Base-by-base conservation (phyloP, 2,797 vertebrate species). In the Hydrocynus forskahlii region DNA sequence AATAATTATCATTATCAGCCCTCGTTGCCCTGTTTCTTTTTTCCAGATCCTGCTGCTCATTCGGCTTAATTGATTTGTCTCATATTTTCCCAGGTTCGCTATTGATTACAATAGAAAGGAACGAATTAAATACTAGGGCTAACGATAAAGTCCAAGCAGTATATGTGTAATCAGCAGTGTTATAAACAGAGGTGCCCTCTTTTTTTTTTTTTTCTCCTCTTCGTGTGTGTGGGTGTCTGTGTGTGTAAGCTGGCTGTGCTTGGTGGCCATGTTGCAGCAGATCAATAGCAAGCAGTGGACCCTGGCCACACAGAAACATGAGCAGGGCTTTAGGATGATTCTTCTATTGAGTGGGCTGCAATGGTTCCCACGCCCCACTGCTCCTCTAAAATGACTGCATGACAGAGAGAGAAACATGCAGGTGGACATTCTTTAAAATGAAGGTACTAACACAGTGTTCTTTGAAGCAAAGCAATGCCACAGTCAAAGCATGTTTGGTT, bases 181-280 rank as follows among this genome's bases (percentile, higher is more conserved):
- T 35, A 7, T 19, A 60, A 68, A 59, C 45, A 73, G 19, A 78
- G 35, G 57, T n/a, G 1, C 60, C 13, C 50, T 2, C 35, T 29
- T 3, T 14, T 21, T 5, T 59, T 2, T 60, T 8, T 60, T 5
- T 60, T 2, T 76, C 52, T 64, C 70, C 50, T 21, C 48, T 40
- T 60, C 40, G 74, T 8, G 50, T 54, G 52, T 67, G 59, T 69
- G 29, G 62, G 40, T 68, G 54, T 57, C 21, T 45, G 63, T 69
- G 45, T 45, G 29, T 69, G 29, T 45, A 17, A 38, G 29, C 13
- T n/a, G 72, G 21, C 38, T 76, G 48, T 83, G 60, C 54, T 84
- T n/a, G 55, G 67, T 55, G 54, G 79, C 68, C 79, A 75, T 38
- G 62, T 80, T 79, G 55, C 50, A 70, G 45, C 57, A 52, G 57